Evolutionary conservation across 2,797 vertebrate genomes (phyloP).

Genomic region (Pterois miles): DNA sequence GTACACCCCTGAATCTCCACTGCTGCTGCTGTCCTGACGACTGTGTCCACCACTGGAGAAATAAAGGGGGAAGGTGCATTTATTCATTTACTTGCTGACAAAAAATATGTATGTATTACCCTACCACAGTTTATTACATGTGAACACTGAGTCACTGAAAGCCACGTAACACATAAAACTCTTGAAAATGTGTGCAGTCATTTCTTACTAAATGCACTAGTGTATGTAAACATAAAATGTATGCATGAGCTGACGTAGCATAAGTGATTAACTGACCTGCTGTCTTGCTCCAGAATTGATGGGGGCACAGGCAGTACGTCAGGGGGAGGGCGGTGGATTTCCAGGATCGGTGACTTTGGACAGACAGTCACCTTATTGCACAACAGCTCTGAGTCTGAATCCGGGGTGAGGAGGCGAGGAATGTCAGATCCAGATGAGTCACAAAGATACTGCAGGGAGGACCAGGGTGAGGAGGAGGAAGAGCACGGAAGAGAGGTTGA

Average conservation of each 20-base stretch:
- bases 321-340: slow-evolving; percentile 23
- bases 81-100: neutral
- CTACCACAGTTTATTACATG: too few relatives aligned
- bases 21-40: slow-evolving; percentile 73
- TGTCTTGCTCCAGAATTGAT: slow-evolving; percentile 27
- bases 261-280: slow-evolving; percentile 30
- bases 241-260: neutral
- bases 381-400: slow-evolving; percentile 52
- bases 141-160: neutral
- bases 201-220: neutral
- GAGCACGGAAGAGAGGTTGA: neutral
- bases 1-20: slow-evolving; percentile 78
- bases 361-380: slow-evolving; percentile 61
- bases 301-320: neutral
- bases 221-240: neutral
- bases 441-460: slow-evolving; percentile 49
- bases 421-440: slow-evolving; percentile 41
- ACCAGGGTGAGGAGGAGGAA: neutral
- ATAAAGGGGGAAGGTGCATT: neutral
- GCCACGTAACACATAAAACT: neutral
- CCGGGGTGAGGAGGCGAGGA: slow-evolving; percentile 61
- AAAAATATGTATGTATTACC: neutral
- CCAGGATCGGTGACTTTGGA: slow-evolving; percentile 1
- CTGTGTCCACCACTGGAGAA: slow-evolving; percentile 48
- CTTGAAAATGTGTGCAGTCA: neutral